These are phyloP conservation scores for Danio rerio DNA, from an alignment of 2,113 vertebrate genomes.

Conservation along the genomic window GRCz12tu NC_133179.1:8686501-8687000, in stretches of 20 bases:
- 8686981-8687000: neutral
- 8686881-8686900: neutral
- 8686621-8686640: neutral
- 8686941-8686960: slow-evolving; percentile 13
- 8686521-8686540: neutral
- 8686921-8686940: neutral
- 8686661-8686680: neutral
- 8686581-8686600: neutral
- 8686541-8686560: neutral
- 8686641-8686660: neutral
- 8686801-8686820: neutral
- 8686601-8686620: neutral
- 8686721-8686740: slow-evolving; percentile 5
- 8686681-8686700: neutral
- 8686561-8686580: neutral
- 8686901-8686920: neutral
- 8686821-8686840: neutral
- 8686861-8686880: neutral
- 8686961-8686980: neutral
- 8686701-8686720: neutral
- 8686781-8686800: neutral
- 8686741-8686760: neutral
- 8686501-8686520: neutral
- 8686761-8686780: neutral
- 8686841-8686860: neutral